Evolutionary conservation across 1,140 invertebrate species (phyloP), one percentile per base, ranked within the genome.

Genomic region (Drosophila suzukii): DNA sequence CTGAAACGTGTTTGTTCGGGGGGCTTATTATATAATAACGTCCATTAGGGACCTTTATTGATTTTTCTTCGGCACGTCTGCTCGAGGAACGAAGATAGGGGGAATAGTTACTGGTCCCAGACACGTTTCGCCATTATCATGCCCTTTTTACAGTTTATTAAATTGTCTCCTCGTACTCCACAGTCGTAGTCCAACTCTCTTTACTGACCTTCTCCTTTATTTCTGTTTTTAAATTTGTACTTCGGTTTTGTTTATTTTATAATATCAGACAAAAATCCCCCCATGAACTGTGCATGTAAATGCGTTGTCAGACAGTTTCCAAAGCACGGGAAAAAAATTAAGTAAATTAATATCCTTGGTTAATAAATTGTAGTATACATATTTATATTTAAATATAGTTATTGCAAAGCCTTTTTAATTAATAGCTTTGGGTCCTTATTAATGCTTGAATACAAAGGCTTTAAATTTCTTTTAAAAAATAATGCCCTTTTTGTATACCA

Each of bases 121-220:
- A 82, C 83, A 90, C 81, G 85, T 90, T 73, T 60, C 53, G 51
- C 63, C 85, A 90, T 90, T 85, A 90, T 83, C 77, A 81, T 81
- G 85, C 59, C 78, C 86, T 72, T 85, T 89, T 89, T 84, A 78
- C 85, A 90, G 85, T 90, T 79, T 90, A 90, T 90, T 90, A 90
- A 90, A 90, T 85, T 90, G 81, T 85, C 81, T 81, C 67, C 51
- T 34, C 58, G 46, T 5, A 50, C 43, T 59, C 36, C 17, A 38
- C 44, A 41, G 55, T 54, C 50, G 41, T 27, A 55, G 30, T 71
- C 39, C 54, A 41, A 51, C 38, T 61, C 54, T 61, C 30, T 17
- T 44, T 55, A 46, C n/a, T 7, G 27, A 11, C n/a, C 10, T 11
- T 20, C 24, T 44, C 46, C 46, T 51, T 61, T 61, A 47, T 68